Conservation (phyloP, 2,888 invertebrate genomes). For the Cheiracanthium punctorium region DNA sequence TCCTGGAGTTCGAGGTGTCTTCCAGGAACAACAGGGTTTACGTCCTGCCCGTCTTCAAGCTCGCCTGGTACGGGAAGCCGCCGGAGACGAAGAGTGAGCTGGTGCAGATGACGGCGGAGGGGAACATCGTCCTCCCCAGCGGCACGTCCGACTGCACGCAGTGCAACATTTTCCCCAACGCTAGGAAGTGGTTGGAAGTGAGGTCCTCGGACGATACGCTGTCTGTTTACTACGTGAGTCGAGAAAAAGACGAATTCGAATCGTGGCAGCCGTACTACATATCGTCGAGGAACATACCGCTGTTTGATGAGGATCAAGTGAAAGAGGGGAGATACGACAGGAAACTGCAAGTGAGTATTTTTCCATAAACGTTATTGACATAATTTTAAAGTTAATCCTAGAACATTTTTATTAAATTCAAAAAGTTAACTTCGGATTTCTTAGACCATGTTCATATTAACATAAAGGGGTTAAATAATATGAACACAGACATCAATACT, state of each 20-base stretch:
- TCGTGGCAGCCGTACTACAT: conserved; percentile 73
- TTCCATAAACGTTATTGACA: too few relatives aligned
- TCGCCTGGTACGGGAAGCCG: conserved; percentile 43
- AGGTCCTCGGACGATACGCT: conserved; percentile 33
- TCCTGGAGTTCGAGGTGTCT: conserved; percentile 34
- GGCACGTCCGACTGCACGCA: conserved; percentile 37
- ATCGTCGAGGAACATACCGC: conserved; percentile 69
- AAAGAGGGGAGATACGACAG: conserved; percentile 72
- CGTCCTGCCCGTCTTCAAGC: conserved; percentile 50
- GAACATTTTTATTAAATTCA: too few relatives aligned
- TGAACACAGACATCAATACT: too few relatives aligned
- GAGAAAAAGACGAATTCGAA: conserved; percentile 51
- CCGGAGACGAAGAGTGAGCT: conserved; percentile 46
- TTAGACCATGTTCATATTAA: too few relatives aligned
- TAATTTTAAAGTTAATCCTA: too few relatives aligned
- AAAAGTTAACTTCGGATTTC: too few relatives aligned
- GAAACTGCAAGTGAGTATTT: conserved; percentile 71
- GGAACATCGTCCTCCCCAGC: conserved; percentile 40
- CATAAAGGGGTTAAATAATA: too few relatives aligned
- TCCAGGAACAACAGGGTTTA: conserved; percentile 26
- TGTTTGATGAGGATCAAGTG: conserved; percentile 72
- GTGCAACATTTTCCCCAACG: conserved; percentile 52
- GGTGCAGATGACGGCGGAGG: conserved; percentile 44
- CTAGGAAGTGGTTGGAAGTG: conserved; percentile 50
- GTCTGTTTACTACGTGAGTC: conserved; percentile 51